These are phyloP conservation scores for Mormyrus proboscirostris DNA, from an alignment of 2,797 vertebrate species.

Conservation along the genomic window DNA sequence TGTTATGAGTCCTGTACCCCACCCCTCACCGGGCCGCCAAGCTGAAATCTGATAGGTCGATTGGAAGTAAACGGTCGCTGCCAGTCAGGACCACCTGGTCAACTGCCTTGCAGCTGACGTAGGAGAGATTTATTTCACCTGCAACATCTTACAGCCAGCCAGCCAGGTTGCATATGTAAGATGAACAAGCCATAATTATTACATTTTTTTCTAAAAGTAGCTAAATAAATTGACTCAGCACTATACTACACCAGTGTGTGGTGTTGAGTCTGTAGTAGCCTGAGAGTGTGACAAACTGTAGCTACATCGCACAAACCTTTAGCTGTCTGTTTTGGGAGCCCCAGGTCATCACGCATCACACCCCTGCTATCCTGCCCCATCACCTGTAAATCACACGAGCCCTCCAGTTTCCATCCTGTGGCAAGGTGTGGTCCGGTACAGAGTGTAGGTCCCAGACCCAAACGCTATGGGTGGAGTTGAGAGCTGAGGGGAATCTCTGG, in stretches of 20 bases:
- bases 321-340: background rate
- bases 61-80: background rate
- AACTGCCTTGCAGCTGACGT: background rate
- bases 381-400: background rate
- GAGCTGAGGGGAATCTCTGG: background rate
- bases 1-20: background rate
- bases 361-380: background rate
- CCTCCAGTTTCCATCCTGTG: background rate
- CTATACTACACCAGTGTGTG: background rate
- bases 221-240: background rate
- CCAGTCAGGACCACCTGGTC: background rate
- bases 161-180: background rate
- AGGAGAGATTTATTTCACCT: background rate
- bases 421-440: background rate
- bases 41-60: conserved; percentile 11
- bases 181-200: background rate
- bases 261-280: background rate
- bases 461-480: background rate
- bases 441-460: background rate
- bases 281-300: background rate
- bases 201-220: conserved; percentile 1
- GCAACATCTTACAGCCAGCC: background rate
- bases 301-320: background rate
- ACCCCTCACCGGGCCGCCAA: background rate
- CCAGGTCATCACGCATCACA: background rate